Conservation (phyloP, 2,113 vertebrate species). For the Microcebus lehilahytsara region DNA sequence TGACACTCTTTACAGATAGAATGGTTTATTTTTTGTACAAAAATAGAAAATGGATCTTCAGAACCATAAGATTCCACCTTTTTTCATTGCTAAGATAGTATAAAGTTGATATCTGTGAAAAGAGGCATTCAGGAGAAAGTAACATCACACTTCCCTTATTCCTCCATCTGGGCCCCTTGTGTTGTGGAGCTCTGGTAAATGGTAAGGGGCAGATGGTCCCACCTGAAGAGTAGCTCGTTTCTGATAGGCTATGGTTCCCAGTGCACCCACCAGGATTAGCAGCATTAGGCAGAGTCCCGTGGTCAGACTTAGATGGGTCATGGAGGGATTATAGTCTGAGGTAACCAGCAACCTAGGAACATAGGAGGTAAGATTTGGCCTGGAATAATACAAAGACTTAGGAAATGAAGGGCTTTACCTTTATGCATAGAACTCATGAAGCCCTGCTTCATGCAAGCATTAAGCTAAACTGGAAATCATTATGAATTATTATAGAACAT, state of each 20-base stretch:
- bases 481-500: not conserved
- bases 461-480: not conserved
- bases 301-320: not conserved
- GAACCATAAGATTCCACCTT: not conserved
- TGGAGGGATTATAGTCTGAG: not conserved
- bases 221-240: slow-evolving; percentile 57
- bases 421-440: not conserved
- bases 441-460: not conserved
- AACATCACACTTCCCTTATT: not conserved
- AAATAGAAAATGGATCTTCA: slow-evolving; percentile 57
- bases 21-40: slow-evolving; percentile 56
- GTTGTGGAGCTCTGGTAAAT: not conserved
- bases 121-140: slow-evolving; percentile 21
- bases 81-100: not conserved
- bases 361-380: not conserved
- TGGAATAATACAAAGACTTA: not conserved
- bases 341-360: slow-evolving; percentile 37
- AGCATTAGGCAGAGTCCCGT: slow-evolving; percentile 47
- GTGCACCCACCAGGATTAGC: slow-evolving; percentile 37
- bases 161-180: not conserved
- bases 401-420: not conserved
- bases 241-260: slow-evolving; percentile 36
- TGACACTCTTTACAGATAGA: not conserved
- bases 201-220: slow-evolving; percentile 29
- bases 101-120: not conserved